phyloP scores from a whole-genome alignment of 2,113 vertebrate genomes.

The Formicarius rufipectus region DNA sequence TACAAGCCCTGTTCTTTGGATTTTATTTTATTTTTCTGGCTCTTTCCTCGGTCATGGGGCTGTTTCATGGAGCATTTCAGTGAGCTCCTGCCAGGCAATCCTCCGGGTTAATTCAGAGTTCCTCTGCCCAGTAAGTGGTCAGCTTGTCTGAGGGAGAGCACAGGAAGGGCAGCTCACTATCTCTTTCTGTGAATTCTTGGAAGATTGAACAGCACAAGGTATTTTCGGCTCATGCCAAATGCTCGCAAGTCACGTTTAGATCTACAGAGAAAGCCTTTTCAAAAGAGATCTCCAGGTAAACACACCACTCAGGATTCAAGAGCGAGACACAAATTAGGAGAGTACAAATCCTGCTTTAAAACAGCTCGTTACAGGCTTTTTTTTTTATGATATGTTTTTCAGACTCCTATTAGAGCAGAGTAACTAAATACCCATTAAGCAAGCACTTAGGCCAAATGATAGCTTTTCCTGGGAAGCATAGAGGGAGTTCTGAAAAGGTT shows the following conservation, averaged over 20 bases:
- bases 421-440: constrained; percentile 1
- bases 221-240: not conserved
- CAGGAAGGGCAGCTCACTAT: not conserved
- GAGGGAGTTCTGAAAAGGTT: not conserved
- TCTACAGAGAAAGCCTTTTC: not conserved
- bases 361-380: not conserved
- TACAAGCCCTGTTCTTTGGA: not conserved
- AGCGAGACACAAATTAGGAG: not conserved
- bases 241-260: not conserved
- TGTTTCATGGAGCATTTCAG: not conserved
- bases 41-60: not conserved
- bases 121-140: not conserved
- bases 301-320: not conserved
- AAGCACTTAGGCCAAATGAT: not conserved
- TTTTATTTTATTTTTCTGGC: not conserved
- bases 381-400: not conserved
- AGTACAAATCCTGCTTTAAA: not conserved
- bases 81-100: not conserved
- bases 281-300: not conserved
- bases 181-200: not conserved
- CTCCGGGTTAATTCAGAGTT: constrained; percentile 16
- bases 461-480: not conserved
- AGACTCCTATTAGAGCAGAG: not conserved
- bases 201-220: not conserved
- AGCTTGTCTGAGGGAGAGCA: not conserved